These are phyloP conservation scores for Diuraphis noxia DNA, from an alignment of 1,140 invertebrate species.

Conservation along the genomic window DNA sequence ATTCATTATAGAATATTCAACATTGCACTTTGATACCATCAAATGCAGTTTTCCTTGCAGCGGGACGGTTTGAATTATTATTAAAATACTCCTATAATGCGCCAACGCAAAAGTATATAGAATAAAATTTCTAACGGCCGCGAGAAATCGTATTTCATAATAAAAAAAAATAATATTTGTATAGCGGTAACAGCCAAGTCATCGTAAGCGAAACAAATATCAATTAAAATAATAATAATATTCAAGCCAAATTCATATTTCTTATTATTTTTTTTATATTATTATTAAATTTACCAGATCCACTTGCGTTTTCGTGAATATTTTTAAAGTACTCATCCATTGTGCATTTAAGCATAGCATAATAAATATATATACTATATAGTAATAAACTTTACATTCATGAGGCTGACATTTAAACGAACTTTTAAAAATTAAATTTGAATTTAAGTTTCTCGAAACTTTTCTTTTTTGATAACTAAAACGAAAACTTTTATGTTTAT, in stretches of 20 bases:
- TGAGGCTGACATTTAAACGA: neutral
- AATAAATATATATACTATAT: neutral
- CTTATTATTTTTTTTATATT: too few relatives aligned
- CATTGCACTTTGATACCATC: neutral
- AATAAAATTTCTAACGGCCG: neutral
- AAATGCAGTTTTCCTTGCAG: slow-evolving; percentile 3
- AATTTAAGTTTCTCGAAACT: neutral
- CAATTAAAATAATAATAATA: neutral
- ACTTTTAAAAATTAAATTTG: too few relatives aligned
- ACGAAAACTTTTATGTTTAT: neutral
- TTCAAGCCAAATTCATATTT: neutral
- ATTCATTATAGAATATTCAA: slow-evolving; percentile 22
- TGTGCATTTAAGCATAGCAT: neutral
- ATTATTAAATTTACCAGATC: neutral
- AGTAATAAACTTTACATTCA: neutral
- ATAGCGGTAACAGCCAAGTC: neutral
- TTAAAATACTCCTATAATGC: neutral
- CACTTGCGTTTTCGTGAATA: neutral
- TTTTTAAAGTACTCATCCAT: neutral
- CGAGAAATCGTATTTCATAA: neutral
- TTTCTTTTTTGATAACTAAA: neutral
- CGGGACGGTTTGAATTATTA: neutral
- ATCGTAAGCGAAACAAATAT: neutral
- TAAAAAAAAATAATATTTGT: slow-evolving; percentile 11
- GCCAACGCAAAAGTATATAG: neutral